Conservation (phyloP, 2,797 vertebrate species). For the Sebastes kiyomatsui region DNA sequence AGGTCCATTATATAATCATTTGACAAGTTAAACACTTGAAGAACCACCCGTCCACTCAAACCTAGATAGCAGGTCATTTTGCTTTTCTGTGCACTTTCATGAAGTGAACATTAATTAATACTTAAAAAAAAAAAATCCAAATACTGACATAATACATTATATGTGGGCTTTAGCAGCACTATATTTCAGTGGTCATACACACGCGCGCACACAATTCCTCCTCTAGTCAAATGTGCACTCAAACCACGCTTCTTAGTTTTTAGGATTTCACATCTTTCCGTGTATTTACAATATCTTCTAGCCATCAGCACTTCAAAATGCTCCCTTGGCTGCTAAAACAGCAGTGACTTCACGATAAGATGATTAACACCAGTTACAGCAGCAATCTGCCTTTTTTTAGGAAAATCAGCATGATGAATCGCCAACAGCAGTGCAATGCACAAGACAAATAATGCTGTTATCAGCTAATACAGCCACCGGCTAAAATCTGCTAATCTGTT, state of each 20-base stretch:
- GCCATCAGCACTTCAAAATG: constrained; percentile 12
- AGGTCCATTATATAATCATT: constrained; percentile 20
- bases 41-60: background rate
- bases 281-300: constrained; percentile 14
- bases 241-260: constrained; percentile 18
- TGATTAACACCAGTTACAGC: constrained; percentile 40
- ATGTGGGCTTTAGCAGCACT: constrained; percentile 70
- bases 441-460: constrained; percentile 31
- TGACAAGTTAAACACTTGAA: constrained; percentile 2
- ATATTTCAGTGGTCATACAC: constrained; percentile 46
- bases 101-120: constrained; percentile 52
- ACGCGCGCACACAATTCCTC: background rate
- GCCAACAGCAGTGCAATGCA: constrained; percentile 17
- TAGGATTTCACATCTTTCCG: constrained; percentile 48
- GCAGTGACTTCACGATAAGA: constrained; percentile 27
- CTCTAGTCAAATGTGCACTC: constrained; percentile 2
- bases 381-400: constrained; percentile 17
- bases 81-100: constrained; percentile 24
- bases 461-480: constrained; percentile 18
- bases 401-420: constrained; percentile 7
- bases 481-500: constrained; percentile 26
- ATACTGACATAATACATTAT: constrained; percentile 63
- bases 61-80: constrained; percentile 18
- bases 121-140: constrained; percentile 42
- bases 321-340: constrained; percentile 5